Evolutionary conservation across 2,113 vertebrate species (phyloP).

Genomic region (Forbesichthys agassizii): DNA sequence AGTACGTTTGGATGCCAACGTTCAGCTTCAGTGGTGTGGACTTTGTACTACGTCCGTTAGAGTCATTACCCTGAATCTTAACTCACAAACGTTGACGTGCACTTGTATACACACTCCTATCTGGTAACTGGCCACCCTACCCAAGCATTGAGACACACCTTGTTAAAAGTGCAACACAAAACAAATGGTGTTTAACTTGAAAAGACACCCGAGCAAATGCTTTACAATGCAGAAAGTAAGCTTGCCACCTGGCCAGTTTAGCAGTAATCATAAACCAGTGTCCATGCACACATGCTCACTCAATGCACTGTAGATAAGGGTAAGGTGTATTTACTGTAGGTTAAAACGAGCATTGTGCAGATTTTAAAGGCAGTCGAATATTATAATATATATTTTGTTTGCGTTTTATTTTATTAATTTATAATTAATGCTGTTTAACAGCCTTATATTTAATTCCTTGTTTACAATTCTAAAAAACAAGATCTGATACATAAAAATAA

Average conservation of each 20-base stretch:
- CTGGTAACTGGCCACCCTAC: background rate
- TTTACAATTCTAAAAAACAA: background rate
- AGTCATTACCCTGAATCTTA: conserved; percentile 19
- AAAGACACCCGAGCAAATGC: conserved; percentile 15
- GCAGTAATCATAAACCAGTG: conserved; percentile 65
- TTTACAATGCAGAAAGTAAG: background rate
- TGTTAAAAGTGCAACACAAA: conserved; percentile 50
- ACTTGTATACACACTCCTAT: conserved; percentile 15
- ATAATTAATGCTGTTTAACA: background rate
- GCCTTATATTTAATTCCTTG: too few relatives aligned
- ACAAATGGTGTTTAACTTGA: conserved; percentile 59
- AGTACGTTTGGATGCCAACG: conserved; percentile 1
- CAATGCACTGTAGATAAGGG: background rate
- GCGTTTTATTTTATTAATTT: background rate
- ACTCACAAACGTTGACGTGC: background rate
- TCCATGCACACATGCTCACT: background rate
- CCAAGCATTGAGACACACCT: background rate
- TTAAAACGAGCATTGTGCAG: background rate
- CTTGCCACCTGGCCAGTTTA: conserved; percentile 56
- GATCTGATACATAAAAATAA: background rate
- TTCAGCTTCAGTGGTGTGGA: conserved; percentile 41
- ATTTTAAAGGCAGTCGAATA: too few relatives aligned
- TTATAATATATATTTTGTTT: too few relatives aligned
- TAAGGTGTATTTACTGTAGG: background rate
- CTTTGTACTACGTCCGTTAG: conserved; percentile 71